phyloP scores from a whole-genome alignment of 2,888 invertebrate species.

The Ennomos fuscantarius region DNA sequence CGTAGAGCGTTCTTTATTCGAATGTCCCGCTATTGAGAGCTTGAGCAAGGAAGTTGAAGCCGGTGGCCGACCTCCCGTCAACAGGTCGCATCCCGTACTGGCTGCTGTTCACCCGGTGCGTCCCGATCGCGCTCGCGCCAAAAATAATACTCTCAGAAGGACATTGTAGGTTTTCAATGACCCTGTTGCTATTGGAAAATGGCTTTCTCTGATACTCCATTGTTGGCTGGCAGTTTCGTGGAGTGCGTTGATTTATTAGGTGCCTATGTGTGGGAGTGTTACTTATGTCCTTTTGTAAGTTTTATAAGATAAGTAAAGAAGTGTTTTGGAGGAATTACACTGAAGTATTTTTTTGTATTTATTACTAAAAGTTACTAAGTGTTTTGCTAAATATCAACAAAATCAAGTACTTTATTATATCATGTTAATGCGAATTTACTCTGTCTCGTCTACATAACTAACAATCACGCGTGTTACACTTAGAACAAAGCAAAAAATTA shows the following conservation, averaged over 20 bases:
- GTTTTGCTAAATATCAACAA: too few relatives aligned
- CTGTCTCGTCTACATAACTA: too few relatives aligned
- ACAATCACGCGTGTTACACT: too few relatives aligned
- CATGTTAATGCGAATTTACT: too few relatives aligned
- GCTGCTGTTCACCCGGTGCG: conserved; percentile 53
- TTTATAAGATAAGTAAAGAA: neutral
- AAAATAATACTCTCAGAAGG: conserved; percentile 80
- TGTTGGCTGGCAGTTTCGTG: conserved; percentile 54
- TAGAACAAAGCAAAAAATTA: too few relatives aligned
- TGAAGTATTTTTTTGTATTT: too few relatives aligned
- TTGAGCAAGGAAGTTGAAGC: conserved; percentile 47
- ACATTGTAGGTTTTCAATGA: conserved; percentile 71
- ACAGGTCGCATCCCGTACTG: conserved; percentile 83
- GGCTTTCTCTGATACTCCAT: conserved; percentile 68
- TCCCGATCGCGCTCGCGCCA: conserved; percentile 78
- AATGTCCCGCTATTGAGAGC: conserved; percentile 56
- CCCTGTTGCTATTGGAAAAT: conserved; percentile 78
- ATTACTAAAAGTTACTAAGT: too few relatives aligned
- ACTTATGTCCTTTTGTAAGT: conserved; percentile 9
- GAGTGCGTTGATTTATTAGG: conserved; percentile 54
- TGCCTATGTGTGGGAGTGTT: conserved; percentile 15
- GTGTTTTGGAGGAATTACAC: neutral
- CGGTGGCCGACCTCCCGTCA: conserved; percentile 74
- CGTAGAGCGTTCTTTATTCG: conserved; percentile 48
- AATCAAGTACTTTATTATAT: too few relatives aligned